Evolutionary conservation across 1,140 invertebrate species (phyloP), one percentile per base, ranked within the genome.

Genomic region (Lethocerus indicus): DNA sequence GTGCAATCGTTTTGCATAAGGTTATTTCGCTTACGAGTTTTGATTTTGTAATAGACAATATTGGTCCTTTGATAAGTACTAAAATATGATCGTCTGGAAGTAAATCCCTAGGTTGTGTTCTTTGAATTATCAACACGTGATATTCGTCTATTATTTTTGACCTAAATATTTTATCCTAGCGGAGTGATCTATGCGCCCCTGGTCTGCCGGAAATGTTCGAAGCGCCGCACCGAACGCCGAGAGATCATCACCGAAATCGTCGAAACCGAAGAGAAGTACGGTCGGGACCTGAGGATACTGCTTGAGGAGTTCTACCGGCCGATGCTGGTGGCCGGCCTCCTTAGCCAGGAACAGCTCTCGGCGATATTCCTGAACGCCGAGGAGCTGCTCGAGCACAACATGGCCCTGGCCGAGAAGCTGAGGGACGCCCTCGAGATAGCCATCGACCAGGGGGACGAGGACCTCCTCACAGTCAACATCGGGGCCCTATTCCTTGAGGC

Each of bases 221-320:
- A 89, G 59, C 85, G 85, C 60, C 71, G 89, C 49, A 75, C 80
- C 0, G 89, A 97, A 62, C 73, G 90, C 29, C 89, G 90, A 60
- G 89, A 95, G 68, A 94, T 93, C 18, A 87, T 97, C 42, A 83
- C 81, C 1, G 92, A 97, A 70, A 92, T 96, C 52, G 84, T 93
- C 2, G 91, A 96, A 64, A 95, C 91, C 1, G 92, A 97, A 68
- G 80, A 91, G 56, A 95, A 92, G 62, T 96, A 95, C 62, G 88
- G 88, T 1, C 70, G 88, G 55, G 90, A 95, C 68, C 67, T 95
- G 54, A 79, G 83, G 59, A 91, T 95, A 39, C 84, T 95, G 50
- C 66, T 88, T 37, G 87, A 95, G 64, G 89, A 97, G 63, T 95
- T 96, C 65, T 89, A 90, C 64, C 79, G 83, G 58, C 91, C 89